Evolutionary conservation across 2,113 vertebrate genomes (phyloP).

Genomic region (Periophthalmus modestus): DNA sequence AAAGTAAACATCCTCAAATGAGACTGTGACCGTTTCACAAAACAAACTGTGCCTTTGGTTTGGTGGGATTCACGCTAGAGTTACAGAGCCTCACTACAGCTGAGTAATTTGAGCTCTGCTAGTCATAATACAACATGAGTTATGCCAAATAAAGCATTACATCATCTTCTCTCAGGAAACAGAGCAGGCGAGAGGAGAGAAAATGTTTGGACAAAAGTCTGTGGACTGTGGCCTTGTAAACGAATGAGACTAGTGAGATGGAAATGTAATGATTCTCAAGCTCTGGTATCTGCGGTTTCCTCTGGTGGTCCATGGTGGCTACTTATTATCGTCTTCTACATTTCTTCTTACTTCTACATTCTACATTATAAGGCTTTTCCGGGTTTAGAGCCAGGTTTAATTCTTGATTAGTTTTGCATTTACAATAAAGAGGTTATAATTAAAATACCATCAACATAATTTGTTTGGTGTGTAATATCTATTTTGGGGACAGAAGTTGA

Average conservation of each 20-base stretch:
- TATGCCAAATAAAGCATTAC: constrained; percentile 63
- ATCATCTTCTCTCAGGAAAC: constrained; percentile 23
- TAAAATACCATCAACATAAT: not conserved
- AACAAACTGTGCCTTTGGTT: constrained; percentile 35
- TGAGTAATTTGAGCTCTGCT: constrained; percentile 32
- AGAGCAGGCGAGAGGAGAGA: constrained; percentile 16
- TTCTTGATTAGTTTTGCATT: not conserved
- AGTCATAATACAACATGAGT: constrained; percentile 61
- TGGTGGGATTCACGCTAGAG: constrained; percentile 42
- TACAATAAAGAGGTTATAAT: not conserved
- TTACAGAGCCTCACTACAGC: constrained; percentile 35
- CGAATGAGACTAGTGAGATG: constrained; percentile 13
- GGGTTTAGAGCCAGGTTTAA: not conserved
- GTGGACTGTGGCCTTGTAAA: constrained; percentile 46
- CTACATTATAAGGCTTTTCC: not conserved
- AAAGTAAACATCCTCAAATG: constrained; percentile 41
- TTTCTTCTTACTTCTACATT: not conserved
- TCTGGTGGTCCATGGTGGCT: not conserved
- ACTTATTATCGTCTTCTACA: not conserved
- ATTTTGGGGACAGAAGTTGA: not conserved
- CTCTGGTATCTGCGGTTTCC: not conserved
- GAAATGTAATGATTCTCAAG: not conserved
- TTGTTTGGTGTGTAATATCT: not conserved
- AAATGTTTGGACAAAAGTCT: constrained; percentile 33
- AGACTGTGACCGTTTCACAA: constrained; percentile 54